phyloP scores from a whole-genome alignment of 2,113 vertebrate species.

The Psilopogon haemacephalus region DNA sequence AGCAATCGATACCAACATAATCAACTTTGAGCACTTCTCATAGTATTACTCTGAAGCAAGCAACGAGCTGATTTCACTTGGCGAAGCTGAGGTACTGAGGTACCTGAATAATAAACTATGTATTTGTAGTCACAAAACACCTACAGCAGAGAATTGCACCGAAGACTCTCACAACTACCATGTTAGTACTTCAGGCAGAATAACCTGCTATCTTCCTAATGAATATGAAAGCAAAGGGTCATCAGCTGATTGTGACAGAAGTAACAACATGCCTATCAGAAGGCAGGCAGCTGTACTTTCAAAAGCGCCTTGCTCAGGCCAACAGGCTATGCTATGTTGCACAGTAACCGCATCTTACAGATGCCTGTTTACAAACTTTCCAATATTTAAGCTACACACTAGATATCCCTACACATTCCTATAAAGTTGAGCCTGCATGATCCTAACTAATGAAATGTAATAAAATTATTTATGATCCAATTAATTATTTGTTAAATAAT shows the following conservation, averaged over 20 bases:
- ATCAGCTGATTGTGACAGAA: background rate
- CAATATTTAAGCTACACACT: no score
- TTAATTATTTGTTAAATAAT: no score
- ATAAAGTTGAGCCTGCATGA: no score
- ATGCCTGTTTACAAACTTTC: no score
- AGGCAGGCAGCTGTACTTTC: background rate
- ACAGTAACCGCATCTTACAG: no score
- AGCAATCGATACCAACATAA: background rate
- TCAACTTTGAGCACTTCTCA: background rate
- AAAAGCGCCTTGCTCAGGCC: background rate
- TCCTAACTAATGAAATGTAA: background rate
- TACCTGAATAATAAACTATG: background rate
- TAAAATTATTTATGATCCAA: background rate
- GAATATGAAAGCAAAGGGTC: background rate
- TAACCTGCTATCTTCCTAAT: background rate
- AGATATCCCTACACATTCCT: no score
- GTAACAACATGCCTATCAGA: background rate
- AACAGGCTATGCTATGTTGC: background rate
- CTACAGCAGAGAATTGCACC: background rate
- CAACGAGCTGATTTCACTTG: background rate
- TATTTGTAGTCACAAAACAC: background rate
- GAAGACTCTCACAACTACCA: background rate
- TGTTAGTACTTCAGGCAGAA: background rate
- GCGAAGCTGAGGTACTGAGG: background rate
- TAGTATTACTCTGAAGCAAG: background rate